Evolutionary conservation across 2,113 vertebrate species (phyloP).

Genomic region (Oreochromis niloticus): DNA sequence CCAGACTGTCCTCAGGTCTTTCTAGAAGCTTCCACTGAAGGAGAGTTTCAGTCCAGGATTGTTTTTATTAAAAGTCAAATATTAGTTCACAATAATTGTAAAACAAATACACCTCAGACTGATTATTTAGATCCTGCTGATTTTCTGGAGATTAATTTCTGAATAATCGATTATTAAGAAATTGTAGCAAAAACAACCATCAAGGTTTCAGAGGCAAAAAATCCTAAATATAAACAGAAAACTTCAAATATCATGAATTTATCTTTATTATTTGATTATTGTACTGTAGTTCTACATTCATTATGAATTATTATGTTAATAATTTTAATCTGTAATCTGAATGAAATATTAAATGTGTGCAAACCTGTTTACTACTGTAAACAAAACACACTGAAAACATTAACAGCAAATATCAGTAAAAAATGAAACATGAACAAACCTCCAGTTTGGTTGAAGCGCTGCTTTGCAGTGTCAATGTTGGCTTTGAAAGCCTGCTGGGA

Average conservation of each 20-base stretch:
- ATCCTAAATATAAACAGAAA: background rate
- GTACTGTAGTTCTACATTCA: too few species aligned
- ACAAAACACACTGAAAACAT: too few species aligned
- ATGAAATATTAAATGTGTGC: too few species aligned
- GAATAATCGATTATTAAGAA: rapidly evolving
- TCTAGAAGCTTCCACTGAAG: background rate
- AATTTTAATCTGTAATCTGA: too few species aligned
- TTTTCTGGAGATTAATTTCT: background rate
- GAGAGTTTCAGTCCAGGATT: background rate
- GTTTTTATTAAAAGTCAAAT: background rate
- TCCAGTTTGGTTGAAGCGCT: constrained; percentile 45
- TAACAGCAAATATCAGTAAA: background rate
- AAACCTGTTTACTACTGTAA: too few species aligned
- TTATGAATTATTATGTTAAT: too few species aligned
- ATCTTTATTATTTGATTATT: rapidly evolving
- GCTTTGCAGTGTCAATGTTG: background rate
- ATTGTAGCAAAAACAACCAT: rapidly evolving
- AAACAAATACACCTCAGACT: rapidly evolving
- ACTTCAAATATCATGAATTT: rapidly evolving
- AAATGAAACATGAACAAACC: constrained; percentile 20
- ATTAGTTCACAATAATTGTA: rapidly evolving
- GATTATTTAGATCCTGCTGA: rapidly evolving
- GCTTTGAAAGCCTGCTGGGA: rapidly evolving
- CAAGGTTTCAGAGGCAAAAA: rapidly evolving
- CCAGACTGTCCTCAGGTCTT: too few species aligned